A percentile compares a stretch with the other conserved stretches of the same genome.
Evolutionary conservation across 2,113 vertebrate genomes (phyloP).

Genomic region (Rhinolophus sinicus): DNA sequence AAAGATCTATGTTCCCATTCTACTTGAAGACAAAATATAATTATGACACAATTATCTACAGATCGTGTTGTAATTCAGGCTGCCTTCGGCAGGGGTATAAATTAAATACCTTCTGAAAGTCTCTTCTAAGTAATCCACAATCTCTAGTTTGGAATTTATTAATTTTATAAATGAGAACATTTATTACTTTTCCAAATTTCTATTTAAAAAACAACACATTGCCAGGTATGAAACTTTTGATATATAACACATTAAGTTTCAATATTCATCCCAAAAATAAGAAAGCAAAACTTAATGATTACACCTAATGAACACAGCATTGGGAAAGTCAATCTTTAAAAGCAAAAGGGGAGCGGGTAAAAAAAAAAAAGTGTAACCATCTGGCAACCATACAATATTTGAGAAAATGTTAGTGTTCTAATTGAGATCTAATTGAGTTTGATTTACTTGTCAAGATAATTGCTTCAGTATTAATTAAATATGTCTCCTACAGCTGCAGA

Average conservation of each 20-base stretch:
- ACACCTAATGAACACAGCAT: conserved; percentile 81
- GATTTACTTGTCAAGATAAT: conserved; percentile 84
- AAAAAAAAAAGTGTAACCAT: conserved; percentile 72
- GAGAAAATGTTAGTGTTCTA: conserved; percentile 79
- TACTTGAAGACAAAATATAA: background rate
- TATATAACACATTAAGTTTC: conserved; percentile 25
- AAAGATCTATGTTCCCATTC: background rate
- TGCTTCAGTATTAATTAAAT: conserved; percentile 86
- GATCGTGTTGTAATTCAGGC: background rate
- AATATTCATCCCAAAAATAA: conserved; percentile 56
- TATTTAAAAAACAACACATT: conserved; percentile 37
- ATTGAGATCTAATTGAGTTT: conserved; percentile 81
- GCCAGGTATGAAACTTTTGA: background rate
- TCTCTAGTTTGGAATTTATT: conserved; percentile 3
- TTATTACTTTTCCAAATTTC: conserved; percentile 23
- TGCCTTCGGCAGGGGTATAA: background rate
- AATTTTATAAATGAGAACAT: conserved; percentile 31
- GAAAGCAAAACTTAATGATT: conserved; percentile 52
- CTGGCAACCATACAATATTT: conserved; percentile 83
- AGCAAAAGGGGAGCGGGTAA: background rate
- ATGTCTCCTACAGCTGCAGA: conserved; percentile 81
- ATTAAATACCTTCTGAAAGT: conserved; percentile 35
- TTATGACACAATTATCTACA: background rate
- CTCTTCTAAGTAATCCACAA: background rate
- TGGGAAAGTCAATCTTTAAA: conserved; percentile 66